Evolutionary conservation across 1,140 invertebrate genomes (phyloP), one percentile per base, ranked within the genome.

Genomic region (Hesperophylax magnus): DNA sequence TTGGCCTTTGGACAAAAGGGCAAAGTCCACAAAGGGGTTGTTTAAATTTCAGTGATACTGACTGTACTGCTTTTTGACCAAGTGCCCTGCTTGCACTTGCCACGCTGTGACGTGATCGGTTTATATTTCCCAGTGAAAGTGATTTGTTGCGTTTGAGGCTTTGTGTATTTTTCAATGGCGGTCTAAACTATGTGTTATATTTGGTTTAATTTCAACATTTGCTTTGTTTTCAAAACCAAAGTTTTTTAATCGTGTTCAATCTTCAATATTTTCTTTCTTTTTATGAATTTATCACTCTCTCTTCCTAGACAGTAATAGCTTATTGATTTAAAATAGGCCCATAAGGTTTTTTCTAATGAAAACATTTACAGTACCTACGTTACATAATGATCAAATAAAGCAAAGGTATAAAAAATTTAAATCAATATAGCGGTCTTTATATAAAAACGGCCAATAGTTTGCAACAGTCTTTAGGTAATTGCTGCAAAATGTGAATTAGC

Each of bases 71-170:
- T 24, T 54, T 75, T 75, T 54, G 24, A 75, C 9, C 5, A 8
- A 75, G 71, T 75, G 71, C 22, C 53, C 22, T 20, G 24, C 54
- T 58, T 75, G 71, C 52, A 75, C 71, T 75, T 56, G 71, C n/a
- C 67, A 52, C 11, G 24, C n/a, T 75, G 71, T 56, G 52, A 71
- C 39, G 14, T 18, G 7, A 18, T 71, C 6, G 6, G 20, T 39
- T 31, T 39, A 39, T 47, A 18, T 71, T 71, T 39, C 9, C 9
- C 17, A 27, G 61, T 65, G 27, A 65, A 65, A 24, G 17, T 65
- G 17, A n/a, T 6, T 15, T 31, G 15, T 27, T 65, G 5, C 24
- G 17, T 31, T 61, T 65, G 7, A 20, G 14, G 18, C 20, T 31
- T 24, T 24, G 4, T 65, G 20, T n/a, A 1, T 27, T 24, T 34